Evolutionary conservation across 2,113 vertebrate genomes (phyloP).

Genomic region (Thamnophis sirtalis): DNA sequence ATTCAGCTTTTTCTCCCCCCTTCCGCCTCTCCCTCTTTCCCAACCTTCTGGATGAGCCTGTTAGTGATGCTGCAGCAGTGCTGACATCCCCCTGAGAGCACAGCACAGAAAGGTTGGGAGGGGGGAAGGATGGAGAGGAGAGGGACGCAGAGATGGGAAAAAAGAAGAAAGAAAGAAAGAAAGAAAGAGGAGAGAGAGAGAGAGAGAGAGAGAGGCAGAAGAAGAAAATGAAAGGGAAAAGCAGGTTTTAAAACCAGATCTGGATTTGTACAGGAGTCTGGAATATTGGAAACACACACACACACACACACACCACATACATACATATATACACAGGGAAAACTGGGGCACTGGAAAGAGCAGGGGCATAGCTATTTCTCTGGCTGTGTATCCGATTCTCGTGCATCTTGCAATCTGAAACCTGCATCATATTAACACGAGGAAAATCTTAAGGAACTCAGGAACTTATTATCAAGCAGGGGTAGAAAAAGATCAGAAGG

Average conservation of each 20-base stretch:
- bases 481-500: slow-evolving; percentile 3
- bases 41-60: slow-evolving; percentile 59
- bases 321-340: slow-evolving; percentile 12
- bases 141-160: background rate
- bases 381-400: background rate
- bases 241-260: slow-evolving; percentile 67
- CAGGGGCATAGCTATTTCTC: slow-evolving; percentile 22
- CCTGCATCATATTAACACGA: slow-evolving; percentile 13
- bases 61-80: slow-evolving; percentile 65
- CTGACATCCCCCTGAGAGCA: slow-evolving; percentile 62
- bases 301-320: background rate
- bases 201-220: background rate
- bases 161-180: background rate
- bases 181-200: slow-evolving; percentile 11
- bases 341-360: slow-evolving; percentile 48
- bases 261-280: slow-evolving; percentile 59
- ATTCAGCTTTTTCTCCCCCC: slow-evolving; percentile 61
- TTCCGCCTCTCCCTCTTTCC: slow-evolving; percentile 55
- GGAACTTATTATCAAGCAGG: slow-evolving; percentile 27
- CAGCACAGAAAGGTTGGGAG: slow-evolving; percentile 60
- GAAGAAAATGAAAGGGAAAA: slow-evolving; percentile 9
- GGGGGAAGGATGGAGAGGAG: slow-evolving; percentile 31
- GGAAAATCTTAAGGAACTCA: slow-evolving; percentile 28
- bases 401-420: slow-evolving; percentile 18
- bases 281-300: slow-evolving; percentile 46